These are phyloP conservation scores for Rhinopomastus cyanomelas DNA, from an alignment of 2,113 vertebrate genomes.

Conservation along the genomic window DNA sequence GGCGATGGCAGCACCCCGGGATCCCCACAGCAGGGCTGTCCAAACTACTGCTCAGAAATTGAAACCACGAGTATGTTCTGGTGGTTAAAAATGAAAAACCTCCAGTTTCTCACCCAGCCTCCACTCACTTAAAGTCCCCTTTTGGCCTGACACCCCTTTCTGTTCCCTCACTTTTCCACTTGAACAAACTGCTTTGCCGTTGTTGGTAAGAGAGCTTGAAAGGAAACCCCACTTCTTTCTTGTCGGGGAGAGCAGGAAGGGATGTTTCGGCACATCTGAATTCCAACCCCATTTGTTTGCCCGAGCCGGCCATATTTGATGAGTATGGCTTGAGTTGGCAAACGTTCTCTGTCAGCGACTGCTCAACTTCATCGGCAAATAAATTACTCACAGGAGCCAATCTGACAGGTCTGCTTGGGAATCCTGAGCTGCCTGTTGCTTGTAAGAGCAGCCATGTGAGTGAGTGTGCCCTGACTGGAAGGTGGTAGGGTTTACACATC, in stretches of 20 bases:
- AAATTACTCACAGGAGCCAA: not conserved
- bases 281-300: not conserved
- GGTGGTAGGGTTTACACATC: not conserved
- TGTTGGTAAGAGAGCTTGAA: not conserved
- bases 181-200: not conserved
- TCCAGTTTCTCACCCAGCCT: not conserved
- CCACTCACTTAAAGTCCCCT: not conserved
- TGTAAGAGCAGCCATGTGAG: not conserved
- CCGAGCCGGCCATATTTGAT: not conserved
- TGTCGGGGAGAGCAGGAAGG: not conserved
- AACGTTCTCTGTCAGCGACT: not conserved
- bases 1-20: not conserved
- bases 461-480: not conserved
- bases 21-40: not conserved
- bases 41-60: not conserved
- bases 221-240: not conserved
- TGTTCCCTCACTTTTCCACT: not conserved
- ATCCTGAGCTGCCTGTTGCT: not conserved
- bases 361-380: not conserved
- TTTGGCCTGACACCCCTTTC: not conserved
- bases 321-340: not conserved
- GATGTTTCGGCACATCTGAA: not conserved
- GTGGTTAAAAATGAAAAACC: not conserved
- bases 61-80: not conserved
- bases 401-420: not conserved